phyloP scores from a whole-genome alignment of 2,797 vertebrate species.

The Parauchenoglanis punctatus region DNA sequence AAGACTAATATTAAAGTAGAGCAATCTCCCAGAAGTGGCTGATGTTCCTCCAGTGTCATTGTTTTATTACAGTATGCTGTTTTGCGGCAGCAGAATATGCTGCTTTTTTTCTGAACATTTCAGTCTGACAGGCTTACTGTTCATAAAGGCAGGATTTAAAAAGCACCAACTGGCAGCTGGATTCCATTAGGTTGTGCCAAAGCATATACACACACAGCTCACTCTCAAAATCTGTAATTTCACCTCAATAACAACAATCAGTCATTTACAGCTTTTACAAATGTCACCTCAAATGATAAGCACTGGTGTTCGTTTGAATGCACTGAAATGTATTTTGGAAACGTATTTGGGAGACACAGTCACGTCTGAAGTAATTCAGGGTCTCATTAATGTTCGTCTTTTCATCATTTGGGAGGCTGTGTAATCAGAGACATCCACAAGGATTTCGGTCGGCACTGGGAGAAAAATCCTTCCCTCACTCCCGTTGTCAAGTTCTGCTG shows the following conservation, averaged over 20 bases:
- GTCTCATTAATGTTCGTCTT: conserved; percentile 47
- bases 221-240: background rate
- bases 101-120: conserved; percentile 5
- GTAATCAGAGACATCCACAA: conserved; percentile 55
- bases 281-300: background rate
- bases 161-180: conserved; percentile 13
- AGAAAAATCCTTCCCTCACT: conserved; percentile 52
- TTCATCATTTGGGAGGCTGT: conserved; percentile 44
- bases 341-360: background rate
- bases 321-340: conserved; percentile 24
- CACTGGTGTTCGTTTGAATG: background rate
- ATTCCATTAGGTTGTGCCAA: conserved; percentile 16
- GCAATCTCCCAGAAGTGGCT: background rate
- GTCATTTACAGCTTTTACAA: background rate
- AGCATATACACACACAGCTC: background rate
- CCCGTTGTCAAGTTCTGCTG: conserved; percentile 50
- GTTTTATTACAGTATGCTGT: background rate
- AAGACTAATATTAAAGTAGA: background rate
- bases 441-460: conserved; percentile 44
- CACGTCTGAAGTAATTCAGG: conserved; percentile 31
- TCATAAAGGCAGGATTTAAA: conserved; percentile 21
- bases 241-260: background rate
- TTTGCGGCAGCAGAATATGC: conserved; percentile 18
- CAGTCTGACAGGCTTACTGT: conserved; percentile 21
- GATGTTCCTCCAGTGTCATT: conserved; percentile 12